Base-by-base conservation (phyloP, 2,888 invertebrate genomes). In the Camptogramma bilineatum region DNA sequence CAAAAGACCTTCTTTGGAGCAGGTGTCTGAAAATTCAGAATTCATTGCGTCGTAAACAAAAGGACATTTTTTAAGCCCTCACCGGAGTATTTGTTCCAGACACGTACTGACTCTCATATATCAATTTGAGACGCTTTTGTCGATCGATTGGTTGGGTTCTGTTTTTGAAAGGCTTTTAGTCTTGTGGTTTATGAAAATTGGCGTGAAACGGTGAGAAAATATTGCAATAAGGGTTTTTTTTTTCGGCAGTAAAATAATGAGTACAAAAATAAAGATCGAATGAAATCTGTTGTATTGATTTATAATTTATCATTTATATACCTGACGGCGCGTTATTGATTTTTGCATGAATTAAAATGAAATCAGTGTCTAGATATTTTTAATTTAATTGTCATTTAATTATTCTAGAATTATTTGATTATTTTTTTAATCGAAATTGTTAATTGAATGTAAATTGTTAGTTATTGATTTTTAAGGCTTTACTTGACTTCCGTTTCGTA, bases 31-130 rank as follows among this genome's bases (percentile, higher is more conserved):
- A 68, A 85, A 86, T 86, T 82, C 80, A 73, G 78, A 85, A 89
- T 89, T 88, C 88, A 90, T 89, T 84, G 86, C 86, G 78, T 80
- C 84, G 84, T 86, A 88, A 87, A 89, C 87, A 90, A 87, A 82
- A 82, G 83, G 79, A 83, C 80, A 76, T 83, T 85, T 88, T 87
- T 83, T 80, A 83, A 84, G 74, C 64, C 81, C 71, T 76, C 76
- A 70, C 70, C 73, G 59, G 52, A 78, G 77, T 74, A 73, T 76
- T 74, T 73, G 64, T 52, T 51, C 39, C 65, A 53, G 59, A 69
- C 71, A 74, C 73, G 69, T 71, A 71, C 71, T 68, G 69, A 75
- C 76, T 73, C 73, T 73, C 76, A 81, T 85, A 81, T 81, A 83
- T 81, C 82, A 79, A 70, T 73, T 77, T 75, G 74, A 76, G 70